Evolutionary conservation across 2,113 vertebrate species (phyloP), one percentile per base, ranked within the genome.

Genomic region (Gallinago undulata): DNA sequence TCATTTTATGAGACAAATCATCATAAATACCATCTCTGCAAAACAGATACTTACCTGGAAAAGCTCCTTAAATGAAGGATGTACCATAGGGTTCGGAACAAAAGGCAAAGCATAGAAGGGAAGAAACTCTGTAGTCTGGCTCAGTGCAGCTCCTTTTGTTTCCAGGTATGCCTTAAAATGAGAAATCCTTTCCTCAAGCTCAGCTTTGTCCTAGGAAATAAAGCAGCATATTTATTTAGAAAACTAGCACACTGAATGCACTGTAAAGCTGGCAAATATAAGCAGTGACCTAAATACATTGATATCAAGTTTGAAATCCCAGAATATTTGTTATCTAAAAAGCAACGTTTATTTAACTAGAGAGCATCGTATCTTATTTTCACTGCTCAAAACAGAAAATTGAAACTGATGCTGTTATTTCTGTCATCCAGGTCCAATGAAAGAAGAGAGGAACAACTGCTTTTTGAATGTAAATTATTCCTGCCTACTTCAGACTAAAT

Each of bases 61-160:
- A 94, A 99, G 98, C 41, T 98, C 98, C 96, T 98, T 99, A 97
- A 99, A 99, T 3, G 99, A 99, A 3, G 99, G 99, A 79, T 99
- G 99, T 7, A 97, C 96, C 47, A 94, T 87, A 10, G 99, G 99
- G 81, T 99, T 99, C 4, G 99, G 99, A 67, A 99, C 99, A 60
- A 99, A 99, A 19, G 99, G 99, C 88, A 99, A 98, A 72, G 99
- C 99, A 11, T 99, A 99, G 95, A 99, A 99, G 11, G 99, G 98
- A 84, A 99, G 98, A 93, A 99, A 99, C 96, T 99, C 99, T 1
- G 99, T 98, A 75, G 98, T 98, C 96, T 99, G 99, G 92, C 99
- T 99, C 95, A 99, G 85, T 0, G 98, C 97, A 13, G 98, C 98
- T 64, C 99, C 99, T 87, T 98, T 98, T 23, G 99, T 99, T 98